Percentiles rank a stretch among this genome's conserved stretches.
These are phyloP conservation scores for Mesocricetus auratus DNA, from an alignment of 2,113 vertebrate species.

Conservation along the genomic window DNA sequence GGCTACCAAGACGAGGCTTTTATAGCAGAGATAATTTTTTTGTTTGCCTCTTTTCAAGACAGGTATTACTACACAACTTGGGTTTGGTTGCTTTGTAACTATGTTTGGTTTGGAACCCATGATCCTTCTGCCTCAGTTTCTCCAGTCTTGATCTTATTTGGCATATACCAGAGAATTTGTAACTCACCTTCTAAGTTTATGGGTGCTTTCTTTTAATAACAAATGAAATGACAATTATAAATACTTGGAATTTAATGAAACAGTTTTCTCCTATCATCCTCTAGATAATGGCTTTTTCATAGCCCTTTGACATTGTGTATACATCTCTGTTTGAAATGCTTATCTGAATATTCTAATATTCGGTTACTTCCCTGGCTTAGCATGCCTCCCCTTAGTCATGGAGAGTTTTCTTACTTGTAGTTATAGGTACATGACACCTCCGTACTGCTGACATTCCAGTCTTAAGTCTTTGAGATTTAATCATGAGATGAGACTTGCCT, in stretches of 20 bases:
- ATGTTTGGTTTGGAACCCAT: not conserved
- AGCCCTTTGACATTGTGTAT: not conserved
- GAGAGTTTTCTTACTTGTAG: not conserved
- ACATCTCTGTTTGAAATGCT: not conserved
- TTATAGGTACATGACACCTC: not conserved
- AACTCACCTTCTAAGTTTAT: not conserved
- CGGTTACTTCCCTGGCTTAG: not conserved
- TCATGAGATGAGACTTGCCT: not conserved
- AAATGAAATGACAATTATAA: not conserved
- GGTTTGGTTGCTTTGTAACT: not conserved
- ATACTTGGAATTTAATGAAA: constrained; percentile 19
- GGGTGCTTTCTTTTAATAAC: not conserved
- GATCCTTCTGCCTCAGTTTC: not conserved
- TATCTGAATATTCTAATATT: not conserved
- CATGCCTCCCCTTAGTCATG: not conserved
- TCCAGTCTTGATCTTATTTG: not conserved
- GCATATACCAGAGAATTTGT: not conserved
- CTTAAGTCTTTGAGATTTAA: not conserved
- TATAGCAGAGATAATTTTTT: not conserved
- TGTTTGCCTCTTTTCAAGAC: not conserved
- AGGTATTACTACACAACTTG: not conserved
- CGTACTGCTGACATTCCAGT: not conserved
- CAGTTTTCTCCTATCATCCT: not conserved
- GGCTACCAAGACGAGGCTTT: not conserved
- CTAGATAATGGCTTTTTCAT: not conserved